These are phyloP conservation scores for Tigriopus japonicus DNA, from an alignment of 1,140 invertebrate genomes.

Conservation along the genomic window DNA sequence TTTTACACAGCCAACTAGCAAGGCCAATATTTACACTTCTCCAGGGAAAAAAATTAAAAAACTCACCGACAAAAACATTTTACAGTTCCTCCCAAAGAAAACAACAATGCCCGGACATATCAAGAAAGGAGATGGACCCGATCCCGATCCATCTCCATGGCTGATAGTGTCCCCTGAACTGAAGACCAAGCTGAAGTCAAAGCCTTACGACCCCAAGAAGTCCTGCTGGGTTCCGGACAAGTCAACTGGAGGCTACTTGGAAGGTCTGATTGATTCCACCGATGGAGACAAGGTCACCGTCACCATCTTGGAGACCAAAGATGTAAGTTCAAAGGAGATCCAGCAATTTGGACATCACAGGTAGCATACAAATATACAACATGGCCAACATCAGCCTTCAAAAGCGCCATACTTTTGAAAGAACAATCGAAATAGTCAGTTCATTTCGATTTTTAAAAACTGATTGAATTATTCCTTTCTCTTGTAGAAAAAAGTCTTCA, in stretches of 20 bases:
- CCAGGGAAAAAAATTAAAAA: too few species aligned
- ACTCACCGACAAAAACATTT: too few species aligned
- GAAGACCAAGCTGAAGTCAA: conserved; percentile 60
- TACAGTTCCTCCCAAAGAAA: background rate
- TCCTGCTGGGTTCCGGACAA: conserved; percentile 19
- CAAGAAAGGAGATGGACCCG: conserved; percentile 26
- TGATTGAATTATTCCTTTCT: background rate
- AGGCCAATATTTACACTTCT: too few species aligned
- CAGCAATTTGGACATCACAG: too few species aligned
- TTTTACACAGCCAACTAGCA: too few species aligned
- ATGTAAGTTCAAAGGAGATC: background rate
- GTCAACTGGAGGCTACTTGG: conserved; percentile 29
- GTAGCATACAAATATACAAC: too few species aligned
- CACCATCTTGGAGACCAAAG: conserved; percentile 65
- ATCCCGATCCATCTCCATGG: conserved; percentile 84
- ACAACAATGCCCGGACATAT: conserved; percentile 20
- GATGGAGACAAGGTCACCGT: conserved; percentile 38
- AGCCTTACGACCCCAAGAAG: conserved; percentile 17
- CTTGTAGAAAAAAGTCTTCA: conserved; percentile 55
- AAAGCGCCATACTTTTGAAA: too few species aligned
- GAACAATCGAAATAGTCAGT: too few species aligned
- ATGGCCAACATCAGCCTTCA: too few species aligned
- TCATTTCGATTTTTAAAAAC: background rate
- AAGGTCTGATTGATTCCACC: conserved; percentile 16
- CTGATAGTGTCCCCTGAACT: conserved; percentile 82